Base-by-base conservation (phyloP, 2,113 vertebrate species). In the Enhydra lutris region DNA sequence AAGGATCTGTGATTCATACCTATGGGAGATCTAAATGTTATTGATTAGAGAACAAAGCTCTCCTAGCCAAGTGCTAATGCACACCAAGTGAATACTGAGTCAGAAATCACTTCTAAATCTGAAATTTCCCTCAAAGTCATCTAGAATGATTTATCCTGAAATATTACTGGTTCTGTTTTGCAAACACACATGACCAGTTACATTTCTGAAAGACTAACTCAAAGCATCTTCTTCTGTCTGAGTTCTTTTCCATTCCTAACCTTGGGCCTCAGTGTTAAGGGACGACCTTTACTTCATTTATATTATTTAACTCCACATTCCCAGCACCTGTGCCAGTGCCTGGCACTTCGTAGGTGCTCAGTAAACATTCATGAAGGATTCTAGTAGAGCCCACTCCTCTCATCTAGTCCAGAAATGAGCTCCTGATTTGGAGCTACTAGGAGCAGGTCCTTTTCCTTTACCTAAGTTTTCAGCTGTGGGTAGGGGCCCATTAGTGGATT, bases 1-100 rank as follows among this genome's bases (percentile, higher is more conserved):
- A 26, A 96, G 42, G 61, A 42, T 96, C 78, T 97, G 50, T 83
- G 87, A 86, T 47, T 84, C 65, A 80, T 39, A 76, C 78, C 94
- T 73, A 1, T 80, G 65, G 87, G 96, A 97, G 71, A 88, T 15
- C 67, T 96, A 81, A 96, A 88, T 96, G 96, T 81, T 94, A 96
- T 81, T 92, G 86, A 96, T 95, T 69, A 95, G 90, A 95, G 65
- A 59, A 7, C 7, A 20, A 87, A 73, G 69, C 57, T 81, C 29
- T 82, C 39, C 52, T 47, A 47, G 87, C 86, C 94, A 97, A 79
- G 79, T 76, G 65, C 91, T 95, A 76, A 95, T 91, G 93, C 42
- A 78, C 47, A 88, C 89, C 94, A 69, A 93, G 67, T 91, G 47
- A 69, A 45, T 61, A 55, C 65, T 82, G 65, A 92, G 42, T 88